Conservation (phyloP, 2,888 invertebrate species). For the Erebia ligea region DNA sequence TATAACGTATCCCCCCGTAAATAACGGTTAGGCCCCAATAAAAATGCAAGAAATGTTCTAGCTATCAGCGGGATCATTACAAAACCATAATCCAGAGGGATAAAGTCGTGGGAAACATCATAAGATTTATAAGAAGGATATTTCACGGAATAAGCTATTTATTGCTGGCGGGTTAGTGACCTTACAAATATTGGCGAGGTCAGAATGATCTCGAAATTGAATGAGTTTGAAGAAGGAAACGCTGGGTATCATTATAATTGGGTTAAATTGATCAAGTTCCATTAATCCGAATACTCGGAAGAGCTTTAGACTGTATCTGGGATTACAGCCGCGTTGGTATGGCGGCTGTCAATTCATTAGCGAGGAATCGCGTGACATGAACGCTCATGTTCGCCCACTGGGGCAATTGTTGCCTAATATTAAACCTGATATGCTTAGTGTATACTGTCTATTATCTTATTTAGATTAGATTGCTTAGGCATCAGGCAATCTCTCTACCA, state of each 20-base stretch:
- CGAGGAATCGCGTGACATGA: slow-evolving; percentile 22
- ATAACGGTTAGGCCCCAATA: no score
- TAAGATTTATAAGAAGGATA: no score
- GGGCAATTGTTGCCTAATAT: slow-evolving; percentile 9
- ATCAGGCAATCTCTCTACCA: not conserved
- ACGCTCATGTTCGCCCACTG: slow-evolving; percentile 7
- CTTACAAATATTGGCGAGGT: slow-evolving; percentile 27
- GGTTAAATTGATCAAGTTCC: slow-evolving; percentile 28
- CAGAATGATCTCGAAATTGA: slow-evolving; percentile 28
- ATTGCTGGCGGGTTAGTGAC: not conserved
- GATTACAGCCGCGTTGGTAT: slow-evolving; percentile 15
- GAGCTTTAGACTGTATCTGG: slow-evolving; percentile 11
- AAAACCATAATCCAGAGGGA: no score
- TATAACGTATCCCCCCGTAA: no score
- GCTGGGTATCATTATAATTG: slow-evolving; percentile 22
- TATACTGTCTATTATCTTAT: not conserved
- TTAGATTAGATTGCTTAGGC: not conserved
- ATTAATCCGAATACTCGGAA: slow-evolving; percentile 26
- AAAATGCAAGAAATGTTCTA: no score
- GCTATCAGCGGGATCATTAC: no score
- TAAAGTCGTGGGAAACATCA: no score
- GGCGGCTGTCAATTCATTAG: slow-evolving; percentile 28
- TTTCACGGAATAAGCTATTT: not conserved
- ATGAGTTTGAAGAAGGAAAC: slow-evolving; percentile 29
- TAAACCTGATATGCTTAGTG: not conserved